Evolutionary conservation across 1,140 invertebrate genomes (phyloP).

Genomic region (Palaemon carinicauda): DNA sequence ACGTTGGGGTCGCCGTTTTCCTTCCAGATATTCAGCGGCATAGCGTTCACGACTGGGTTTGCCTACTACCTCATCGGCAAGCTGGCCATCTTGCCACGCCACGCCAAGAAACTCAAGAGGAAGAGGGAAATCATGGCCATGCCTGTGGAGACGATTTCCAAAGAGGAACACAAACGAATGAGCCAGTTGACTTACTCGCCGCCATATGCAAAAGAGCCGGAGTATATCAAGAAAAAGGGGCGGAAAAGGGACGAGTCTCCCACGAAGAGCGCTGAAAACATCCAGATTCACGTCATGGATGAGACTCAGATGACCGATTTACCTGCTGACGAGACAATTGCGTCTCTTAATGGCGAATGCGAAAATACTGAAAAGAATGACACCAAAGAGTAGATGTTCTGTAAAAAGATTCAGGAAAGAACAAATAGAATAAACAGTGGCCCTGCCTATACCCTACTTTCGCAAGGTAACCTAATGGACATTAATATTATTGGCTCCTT

Average conservation of each 20-base stretch:
- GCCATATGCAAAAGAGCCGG: background rate
- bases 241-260: background rate
- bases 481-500: too few species aligned
- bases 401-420: too few species aligned
- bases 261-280: background rate
- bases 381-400: too few species aligned
- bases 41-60: slow-evolving; percentile 30
- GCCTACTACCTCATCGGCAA: slow-evolving; percentile 51
- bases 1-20: slow-evolving; percentile 27
- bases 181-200: background rate
- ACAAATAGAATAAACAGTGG: too few species aligned
- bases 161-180: slow-evolving; percentile 28
- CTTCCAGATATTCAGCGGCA: slow-evolving; percentile 56
- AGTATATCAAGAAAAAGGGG: background rate
- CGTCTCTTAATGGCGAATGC: background rate
- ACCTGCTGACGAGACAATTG: slow-evolving; percentile 27
- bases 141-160: slow-evolving; percentile 47
- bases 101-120: background rate
- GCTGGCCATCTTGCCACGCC: slow-evolving; percentile 35
- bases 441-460: too few species aligned
- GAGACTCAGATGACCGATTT: slow-evolving; percentile 48
- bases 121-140: slow-evolving; percentile 49
- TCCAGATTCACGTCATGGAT: background rate
- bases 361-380: too few species aligned
- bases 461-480: too few species aligned